Conservation (phyloP, 2,888 invertebrate genomes). For the Xanthia icteritia region DNA sequence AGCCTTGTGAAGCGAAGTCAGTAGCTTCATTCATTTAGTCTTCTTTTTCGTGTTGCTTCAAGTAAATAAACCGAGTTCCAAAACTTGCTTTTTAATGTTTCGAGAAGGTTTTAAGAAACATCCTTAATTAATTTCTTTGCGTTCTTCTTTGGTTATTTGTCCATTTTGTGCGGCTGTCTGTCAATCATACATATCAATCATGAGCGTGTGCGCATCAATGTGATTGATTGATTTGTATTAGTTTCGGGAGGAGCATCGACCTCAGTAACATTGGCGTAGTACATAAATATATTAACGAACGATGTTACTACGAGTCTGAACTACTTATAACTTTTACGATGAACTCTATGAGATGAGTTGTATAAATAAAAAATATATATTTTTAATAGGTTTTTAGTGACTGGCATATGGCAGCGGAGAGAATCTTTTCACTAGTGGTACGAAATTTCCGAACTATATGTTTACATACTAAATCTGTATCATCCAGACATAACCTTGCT, state of each 20-base stretch:
- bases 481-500: slow-evolving; percentile 18
- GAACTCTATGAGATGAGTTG: slow-evolving; percentile 47
- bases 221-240: slow-evolving; percentile 63
- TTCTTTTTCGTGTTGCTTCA: slow-evolving; percentile 25
- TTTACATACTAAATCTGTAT: slow-evolving; percentile 13
- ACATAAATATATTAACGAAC: slow-evolving; percentile 53
- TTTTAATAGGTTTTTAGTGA: slow-evolving; percentile 43
- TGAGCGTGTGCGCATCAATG: slow-evolving; percentile 47
- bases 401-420: slow-evolving; percentile 37
- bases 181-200: slow-evolving; percentile 63
- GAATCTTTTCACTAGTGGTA: slow-evolving; percentile 13
- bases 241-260: slow-evolving; percentile 59
- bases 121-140: slow-evolving; percentile 27
- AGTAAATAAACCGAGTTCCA: slow-evolving; percentile 38
- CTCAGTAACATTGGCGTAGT: slow-evolving; percentile 44
- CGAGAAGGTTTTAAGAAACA: slow-evolving; percentile 20
- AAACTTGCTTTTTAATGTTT: slow-evolving; percentile 25
- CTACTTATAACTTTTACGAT: slow-evolving; percentile 56
- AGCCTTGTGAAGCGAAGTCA: slow-evolving; percentile 36
- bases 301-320: slow-evolving; percentile 49
- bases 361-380: slow-evolving; percentile 51
- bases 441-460: slow-evolving; percentile 6
- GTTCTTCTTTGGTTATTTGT: slow-evolving; percentile 27
- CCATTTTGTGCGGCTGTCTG: slow-evolving; percentile 56
- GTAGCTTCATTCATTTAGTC: slow-evolving; percentile 48